These are phyloP conservation scores for Atherinosoma microstoma DNA, from an alignment of 2,797 vertebrate species.

Conservation along the genomic window DNA sequence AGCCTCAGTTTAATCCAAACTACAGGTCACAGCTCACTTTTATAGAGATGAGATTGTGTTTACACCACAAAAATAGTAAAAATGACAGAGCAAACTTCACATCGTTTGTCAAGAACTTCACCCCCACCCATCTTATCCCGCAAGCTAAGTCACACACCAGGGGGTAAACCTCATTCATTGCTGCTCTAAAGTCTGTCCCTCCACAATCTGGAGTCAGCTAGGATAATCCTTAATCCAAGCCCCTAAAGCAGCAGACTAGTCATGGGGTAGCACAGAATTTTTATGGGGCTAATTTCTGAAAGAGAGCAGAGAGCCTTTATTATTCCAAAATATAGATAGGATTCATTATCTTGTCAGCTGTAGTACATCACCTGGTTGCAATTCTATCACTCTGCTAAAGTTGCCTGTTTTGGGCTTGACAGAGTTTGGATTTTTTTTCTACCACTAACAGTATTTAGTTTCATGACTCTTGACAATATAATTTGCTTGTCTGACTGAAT, in stretches of 20 bases:
- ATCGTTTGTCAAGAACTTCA: constrained; percentile 5
- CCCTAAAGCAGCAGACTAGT: constrained; percentile 15
- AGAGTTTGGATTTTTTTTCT: too few relatives aligned
- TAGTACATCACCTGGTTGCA: constrained; percentile 1
- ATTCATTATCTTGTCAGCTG: constrained; percentile 33
- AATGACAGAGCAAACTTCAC: not conserved
- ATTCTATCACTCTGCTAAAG: constrained; percentile 20
- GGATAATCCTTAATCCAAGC: constrained; percentile 72
- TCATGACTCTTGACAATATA: constrained; percentile 22
- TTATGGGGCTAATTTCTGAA: constrained; percentile 35
- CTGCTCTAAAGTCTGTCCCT: constrained; percentile 71
- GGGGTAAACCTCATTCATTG: constrained; percentile 68
- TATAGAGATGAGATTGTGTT: too few relatives aligned
- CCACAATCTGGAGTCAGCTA: constrained; percentile 68
- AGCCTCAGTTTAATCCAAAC: constrained; percentile 22
- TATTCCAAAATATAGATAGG: constrained; percentile 19
- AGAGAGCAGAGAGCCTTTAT: constrained; percentile 15
- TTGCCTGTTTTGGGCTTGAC: constrained; percentile 17
- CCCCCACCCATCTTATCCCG: constrained; percentile 14
- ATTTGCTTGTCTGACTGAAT: constrained; percentile 38
- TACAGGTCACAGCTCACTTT: too few relatives aligned
- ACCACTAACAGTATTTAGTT: too few relatives aligned
- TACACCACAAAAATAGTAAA: constrained; percentile 26
- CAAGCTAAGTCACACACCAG: constrained; percentile 58
- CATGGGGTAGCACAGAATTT: constrained; percentile 17